A percentile compares a stretch with the other conserved stretches of the same genome.
Conservation (phyloP, 1,140 invertebrate species). For the Apis mellifera region Amel_HAv3.1 CM009938.2:969501-970000, state of each 20-base stretch:
- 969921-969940: neutral
- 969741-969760: slow-evolving; percentile 37
- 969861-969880: slow-evolving; percentile 22
- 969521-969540: neutral
- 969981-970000: no score
- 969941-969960: slow-evolving; percentile 13
- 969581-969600: neutral
- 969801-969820: slow-evolving; percentile 27
- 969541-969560: neutral
- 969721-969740: neutral
- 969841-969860: slow-evolving; percentile 29
- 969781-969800: slow-evolving; percentile 9
- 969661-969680: neutral
- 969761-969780: slow-evolving; percentile 21
- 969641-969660: neutral
- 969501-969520: neutral
- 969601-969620: neutral
- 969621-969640: slow-evolving; percentile 15
- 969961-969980: no score
- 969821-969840: slow-evolving; percentile 36
- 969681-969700: neutral
- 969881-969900: slow-evolving; percentile 45
- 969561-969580: slow-evolving; percentile 4
- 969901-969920: slow-evolving; percentile 40
- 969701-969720: neutral